phyloP scores from a whole-genome alignment of 1,140 invertebrate genomes.

The Aphelinus certus region DNA sequence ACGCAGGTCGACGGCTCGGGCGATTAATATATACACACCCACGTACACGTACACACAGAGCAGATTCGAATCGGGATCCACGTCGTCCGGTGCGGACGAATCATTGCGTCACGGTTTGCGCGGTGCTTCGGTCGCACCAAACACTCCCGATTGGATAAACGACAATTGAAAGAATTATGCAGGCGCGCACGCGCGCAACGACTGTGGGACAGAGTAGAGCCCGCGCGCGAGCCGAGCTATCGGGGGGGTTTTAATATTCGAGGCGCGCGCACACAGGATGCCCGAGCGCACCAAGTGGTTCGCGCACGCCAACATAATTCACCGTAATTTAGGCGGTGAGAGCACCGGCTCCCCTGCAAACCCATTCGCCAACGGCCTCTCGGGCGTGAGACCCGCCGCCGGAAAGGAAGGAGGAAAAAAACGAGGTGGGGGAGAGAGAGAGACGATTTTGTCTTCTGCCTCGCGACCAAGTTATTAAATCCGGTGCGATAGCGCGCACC shows the following conservation, averaged over 20 bases:
- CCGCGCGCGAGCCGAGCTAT: too few species aligned
- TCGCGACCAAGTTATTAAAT: background rate
- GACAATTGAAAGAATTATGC: background rate
- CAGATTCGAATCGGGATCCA: too few species aligned
- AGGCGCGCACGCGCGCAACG: background rate
- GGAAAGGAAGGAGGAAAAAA: background rate
- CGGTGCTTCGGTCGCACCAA: too few species aligned
- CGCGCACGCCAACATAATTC: constrained; percentile 8
- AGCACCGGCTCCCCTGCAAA: background rate
- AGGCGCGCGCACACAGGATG: background rate
- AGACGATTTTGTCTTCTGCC: background rate
- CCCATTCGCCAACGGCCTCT: background rate
- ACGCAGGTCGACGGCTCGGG: too few species aligned
- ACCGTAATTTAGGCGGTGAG: background rate
- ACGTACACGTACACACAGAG: too few species aligned
- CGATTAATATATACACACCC: too few species aligned
- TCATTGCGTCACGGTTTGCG: too few species aligned
- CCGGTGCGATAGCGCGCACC: background rate
- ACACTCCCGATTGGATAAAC: too few species aligned
- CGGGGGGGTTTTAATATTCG: too few species aligned
- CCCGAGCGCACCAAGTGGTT: background rate
- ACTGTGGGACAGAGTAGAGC: background rate
- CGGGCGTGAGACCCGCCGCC: background rate
- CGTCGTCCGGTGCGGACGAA: too few species aligned
- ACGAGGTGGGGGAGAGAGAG: too few species aligned